Conservation (phyloP, 2,113 vertebrate genomes). For the Corythaixoides concolor region DNA sequence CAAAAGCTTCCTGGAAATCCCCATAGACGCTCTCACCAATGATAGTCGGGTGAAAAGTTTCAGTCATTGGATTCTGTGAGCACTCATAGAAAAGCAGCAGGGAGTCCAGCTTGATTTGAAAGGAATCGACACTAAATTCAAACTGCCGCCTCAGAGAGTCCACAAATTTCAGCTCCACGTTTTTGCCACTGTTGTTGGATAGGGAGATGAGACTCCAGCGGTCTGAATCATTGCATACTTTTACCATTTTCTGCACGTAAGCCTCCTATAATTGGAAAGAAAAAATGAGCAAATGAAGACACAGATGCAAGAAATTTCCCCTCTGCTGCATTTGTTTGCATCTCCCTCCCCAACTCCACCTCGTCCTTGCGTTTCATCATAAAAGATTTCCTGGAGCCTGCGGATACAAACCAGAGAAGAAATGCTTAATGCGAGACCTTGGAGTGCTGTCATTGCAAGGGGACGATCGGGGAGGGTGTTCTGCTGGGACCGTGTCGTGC, state of each 20-base stretch:
- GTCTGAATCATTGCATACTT: constrained; percentile 98
- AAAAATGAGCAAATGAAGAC: constrained; percentile 60
- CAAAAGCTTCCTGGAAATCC: constrained; percentile 91
- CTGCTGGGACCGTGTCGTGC: not conserved
- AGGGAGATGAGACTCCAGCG: constrained; percentile 99
- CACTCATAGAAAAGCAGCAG: constrained; percentile 97
- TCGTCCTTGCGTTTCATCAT: not conserved
- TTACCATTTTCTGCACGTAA: constrained; percentile 99
- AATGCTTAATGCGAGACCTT: not conserved
- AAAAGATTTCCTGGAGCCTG: constrained; percentile 1
- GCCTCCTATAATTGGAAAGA: constrained; percentile 87
- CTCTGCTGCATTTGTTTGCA: not conserved
- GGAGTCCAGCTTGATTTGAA: constrained; percentile 98
- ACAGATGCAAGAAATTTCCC: not conserved
- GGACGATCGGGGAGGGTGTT: not conserved
- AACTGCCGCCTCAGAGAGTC: constrained; percentile 97
- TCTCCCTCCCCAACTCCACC: not conserved
- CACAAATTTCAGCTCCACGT: constrained; percentile 98
- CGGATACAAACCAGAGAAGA: not conserved
- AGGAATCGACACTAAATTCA: constrained; percentile 99
- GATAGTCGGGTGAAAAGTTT: constrained; percentile 96
- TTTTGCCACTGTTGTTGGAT: constrained; percentile 98
- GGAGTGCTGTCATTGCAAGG: not conserved
- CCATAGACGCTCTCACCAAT: constrained; percentile 97
- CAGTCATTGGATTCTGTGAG: constrained; percentile 95